Percentiles rank a stretch among this genome's conserved stretches.
These are phyloP conservation scores for Troides helena DNA, from an alignment of 2,888 invertebrate species.

Conservation along the genomic window DNA sequence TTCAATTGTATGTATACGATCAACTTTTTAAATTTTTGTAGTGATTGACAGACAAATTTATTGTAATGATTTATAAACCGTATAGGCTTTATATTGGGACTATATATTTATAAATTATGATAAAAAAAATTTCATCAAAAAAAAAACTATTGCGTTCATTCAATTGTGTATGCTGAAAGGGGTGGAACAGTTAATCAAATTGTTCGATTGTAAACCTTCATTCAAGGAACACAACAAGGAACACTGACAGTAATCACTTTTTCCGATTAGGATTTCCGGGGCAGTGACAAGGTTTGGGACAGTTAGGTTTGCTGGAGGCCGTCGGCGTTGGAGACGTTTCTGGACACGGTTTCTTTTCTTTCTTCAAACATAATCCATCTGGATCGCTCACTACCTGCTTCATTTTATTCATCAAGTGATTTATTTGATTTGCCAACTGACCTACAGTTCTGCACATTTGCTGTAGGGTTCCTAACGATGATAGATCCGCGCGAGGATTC, in stretches of 20 bases:
- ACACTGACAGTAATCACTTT: slow-evolving; percentile 26
- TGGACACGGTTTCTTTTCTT: slow-evolving; percentile 30
- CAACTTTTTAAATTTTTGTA: background rate
- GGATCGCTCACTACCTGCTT: slow-evolving; percentile 39
- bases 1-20: background rate
- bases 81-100: background rate
- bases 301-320: slow-evolving; percentile 32
- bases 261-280: slow-evolving; percentile 46
- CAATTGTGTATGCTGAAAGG: slow-evolving; percentile 11
- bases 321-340: background rate
- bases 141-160: background rate
- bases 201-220: slow-evolving; percentile 4
- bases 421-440: slow-evolving; percentile 46
- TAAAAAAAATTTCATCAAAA: background rate
- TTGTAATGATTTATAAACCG: background rate
- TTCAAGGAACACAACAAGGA: slow-evolving; percentile 20
- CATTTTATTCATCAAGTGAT: slow-evolving; percentile 44
- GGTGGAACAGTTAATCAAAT: slow-evolving; percentile 3
- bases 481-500: slow-evolving; percentile 36
- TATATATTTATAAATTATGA: background rate
- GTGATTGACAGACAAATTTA: background rate
- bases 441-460: slow-evolving; percentile 50
- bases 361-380: slow-evolving; percentile 42
- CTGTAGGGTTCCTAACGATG: slow-evolving; percentile 44
- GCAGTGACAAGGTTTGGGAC: slow-evolving; percentile 54